Conservation (phyloP, 2,888 invertebrate species). For the Idaea dimidiata region DNA sequence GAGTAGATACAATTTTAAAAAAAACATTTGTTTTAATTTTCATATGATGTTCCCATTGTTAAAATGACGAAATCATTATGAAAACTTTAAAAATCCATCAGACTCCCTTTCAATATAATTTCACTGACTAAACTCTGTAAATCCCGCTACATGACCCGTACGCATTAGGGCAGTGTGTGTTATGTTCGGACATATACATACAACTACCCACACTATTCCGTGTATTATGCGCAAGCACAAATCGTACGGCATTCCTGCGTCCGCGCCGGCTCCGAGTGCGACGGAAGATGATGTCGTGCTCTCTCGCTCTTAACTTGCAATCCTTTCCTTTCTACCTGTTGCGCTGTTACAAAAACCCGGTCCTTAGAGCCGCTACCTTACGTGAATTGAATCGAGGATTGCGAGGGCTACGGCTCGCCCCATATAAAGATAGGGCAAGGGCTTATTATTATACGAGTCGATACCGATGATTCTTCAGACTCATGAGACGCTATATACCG, state of each 20-base stretch:
- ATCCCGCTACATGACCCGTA: constrained; percentile 80
- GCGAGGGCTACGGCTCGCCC: constrained; percentile 77
- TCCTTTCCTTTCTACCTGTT: constrained; percentile 81
- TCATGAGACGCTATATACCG: constrained; percentile 65
- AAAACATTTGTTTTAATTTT: background rate
- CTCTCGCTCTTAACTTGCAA: constrained; percentile 71
- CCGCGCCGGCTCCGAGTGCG: constrained; percentile 58
- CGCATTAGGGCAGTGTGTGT: constrained; percentile 81
- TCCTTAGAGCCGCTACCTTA: constrained; percentile 80
- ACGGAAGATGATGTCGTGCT: constrained; percentile 47
- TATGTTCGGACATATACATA: constrained; percentile 62
- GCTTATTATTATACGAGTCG: constrained; percentile 60
- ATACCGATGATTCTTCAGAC: constrained; percentile 48
- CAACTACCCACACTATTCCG: constrained; percentile 55
- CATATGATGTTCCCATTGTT: background rate
- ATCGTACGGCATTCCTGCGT: constrained; percentile 80
- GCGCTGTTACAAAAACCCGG: constrained; percentile 80
- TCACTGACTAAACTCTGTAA: constrained; percentile 78
- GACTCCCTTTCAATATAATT: constrained; percentile 80
- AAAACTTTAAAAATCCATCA: constrained; percentile 72
- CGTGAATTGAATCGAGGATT: constrained; percentile 78
- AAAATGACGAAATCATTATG: constrained; percentile 10
- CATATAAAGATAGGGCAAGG: constrained; percentile 79
- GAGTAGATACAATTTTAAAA: background rate
- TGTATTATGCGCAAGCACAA: constrained; percentile 73